phyloP scores from a whole-genome alignment of 2,797 vertebrate species.

The Loris lydekkerianus region DNA sequence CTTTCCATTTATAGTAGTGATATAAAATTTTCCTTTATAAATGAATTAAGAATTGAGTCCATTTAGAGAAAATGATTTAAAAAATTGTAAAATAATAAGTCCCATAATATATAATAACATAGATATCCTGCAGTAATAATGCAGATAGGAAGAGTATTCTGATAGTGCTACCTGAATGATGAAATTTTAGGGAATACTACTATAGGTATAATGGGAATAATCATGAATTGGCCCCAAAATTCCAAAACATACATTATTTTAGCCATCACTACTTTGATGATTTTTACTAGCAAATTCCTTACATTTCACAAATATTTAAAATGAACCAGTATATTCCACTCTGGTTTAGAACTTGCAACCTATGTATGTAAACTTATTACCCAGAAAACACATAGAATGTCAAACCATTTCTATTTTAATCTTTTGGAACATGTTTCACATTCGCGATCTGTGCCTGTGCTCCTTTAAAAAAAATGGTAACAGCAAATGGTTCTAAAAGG shows the following conservation, averaged over 20 bases:
- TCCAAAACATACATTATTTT: conserved; percentile 28
- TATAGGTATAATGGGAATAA: not conserved
- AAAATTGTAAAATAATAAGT: not conserved
- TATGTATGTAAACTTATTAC: not conserved
- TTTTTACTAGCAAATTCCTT: not conserved
- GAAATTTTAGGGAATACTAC: not conserved
- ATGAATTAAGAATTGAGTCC: not conserved
- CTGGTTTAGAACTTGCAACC: not conserved
- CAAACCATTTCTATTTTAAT: not conserved
- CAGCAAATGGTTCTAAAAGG: not conserved
- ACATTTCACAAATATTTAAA: conserved; percentile 11
- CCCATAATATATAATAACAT: not conserved
- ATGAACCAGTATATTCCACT: not conserved
- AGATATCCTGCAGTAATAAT: not conserved
- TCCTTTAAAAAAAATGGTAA: not conserved
- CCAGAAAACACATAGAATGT: not conserved
- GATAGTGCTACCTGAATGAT: not conserved
- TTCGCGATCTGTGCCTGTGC: not conserved
- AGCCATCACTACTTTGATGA: not conserved
- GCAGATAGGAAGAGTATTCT: not conserved
- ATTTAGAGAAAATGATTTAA: conserved; percentile 48
- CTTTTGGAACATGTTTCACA: not conserved
- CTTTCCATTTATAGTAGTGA: conserved; percentile 6
- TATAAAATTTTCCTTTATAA: conserved; percentile 19
- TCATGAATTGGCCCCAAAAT: not conserved